A percentile compares a stretch with the other conserved stretches of the same genome.
Evolutionary conservation across 2,797 vertebrate genomes (phyloP).

Genomic region (Tiaroga cobitis): DNA sequence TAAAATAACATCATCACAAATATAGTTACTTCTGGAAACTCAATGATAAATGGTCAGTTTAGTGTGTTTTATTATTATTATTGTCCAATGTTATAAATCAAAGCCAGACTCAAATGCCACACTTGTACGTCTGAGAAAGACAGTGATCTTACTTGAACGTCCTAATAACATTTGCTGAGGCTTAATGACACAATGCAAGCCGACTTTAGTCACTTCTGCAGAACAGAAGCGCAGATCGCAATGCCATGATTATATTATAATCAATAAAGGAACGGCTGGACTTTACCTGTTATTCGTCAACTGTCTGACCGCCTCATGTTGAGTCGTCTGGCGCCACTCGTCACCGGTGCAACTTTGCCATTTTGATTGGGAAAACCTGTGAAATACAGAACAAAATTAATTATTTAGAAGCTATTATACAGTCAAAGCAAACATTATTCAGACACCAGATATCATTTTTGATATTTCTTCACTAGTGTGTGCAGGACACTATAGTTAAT

Average conservation of each 20-base stretch:
- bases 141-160: background rate
- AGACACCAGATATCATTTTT: too few species aligned
- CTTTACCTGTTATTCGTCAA: constrained; percentile 87
- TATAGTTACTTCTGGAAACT: too few species aligned
- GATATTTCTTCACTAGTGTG: too few species aligned
- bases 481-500: too few species aligned
- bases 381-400: background rate
- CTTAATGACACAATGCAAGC: constrained; percentile 17
- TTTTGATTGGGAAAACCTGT: constrained; percentile 85
- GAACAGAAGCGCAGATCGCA: background rate
- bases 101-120: background rate
- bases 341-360: constrained; percentile 90
- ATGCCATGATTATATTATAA: constrained; percentile 23
- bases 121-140: background rate
- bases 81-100: background rate
- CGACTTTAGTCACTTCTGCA: background rate
- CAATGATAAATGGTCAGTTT: background rate
- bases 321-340: constrained; percentile 87
- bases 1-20: background rate
- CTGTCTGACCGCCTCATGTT: constrained; percentile 82
- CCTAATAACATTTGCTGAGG: constrained; percentile 6
- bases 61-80: background rate
- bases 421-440: too few species aligned
- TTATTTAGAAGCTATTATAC: too few species aligned
- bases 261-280: constrained; percentile 54